Conservation (phyloP, 2,888 invertebrate species). For the Dorcus parallelipipedus region DNA sequence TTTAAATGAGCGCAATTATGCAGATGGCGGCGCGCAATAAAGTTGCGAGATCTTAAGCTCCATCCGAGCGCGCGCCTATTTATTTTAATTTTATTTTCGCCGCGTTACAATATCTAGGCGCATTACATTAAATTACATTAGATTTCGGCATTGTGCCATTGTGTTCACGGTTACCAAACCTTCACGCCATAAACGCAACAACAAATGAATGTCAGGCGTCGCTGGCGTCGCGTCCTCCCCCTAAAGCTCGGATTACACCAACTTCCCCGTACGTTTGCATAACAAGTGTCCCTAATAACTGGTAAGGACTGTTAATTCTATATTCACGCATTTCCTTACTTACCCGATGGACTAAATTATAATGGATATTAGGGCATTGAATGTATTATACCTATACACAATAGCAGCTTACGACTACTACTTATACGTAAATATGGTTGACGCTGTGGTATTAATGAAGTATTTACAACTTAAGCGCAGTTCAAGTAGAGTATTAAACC, state of each 20-base stretch:
- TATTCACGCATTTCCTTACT: slow-evolving; percentile 11
- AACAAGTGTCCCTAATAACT: slow-evolving; percentile 26
- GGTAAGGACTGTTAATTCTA: slow-evolving; percentile 7
- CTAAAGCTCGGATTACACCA: slow-evolving; percentile 27
- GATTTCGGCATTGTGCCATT: slow-evolving; percentile 15
- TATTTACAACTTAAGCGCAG: no score
- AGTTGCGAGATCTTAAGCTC: no score
- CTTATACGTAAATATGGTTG: no score
- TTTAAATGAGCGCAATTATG: no score
- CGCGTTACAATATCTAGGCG: no score
- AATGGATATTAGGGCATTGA: slow-evolving; percentile 7
- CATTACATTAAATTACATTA: no score
- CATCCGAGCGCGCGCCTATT: no score
- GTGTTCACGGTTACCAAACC: slow-evolving; percentile 26
- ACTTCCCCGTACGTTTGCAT: slow-evolving; percentile 31
- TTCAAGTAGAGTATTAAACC: no score
- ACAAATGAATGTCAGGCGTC: slow-evolving; percentile 32
- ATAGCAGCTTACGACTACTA: slow-evolving; percentile 3
- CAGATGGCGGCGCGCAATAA: no score
- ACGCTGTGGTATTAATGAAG: no score
- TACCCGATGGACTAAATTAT: slow-evolving; percentile 5
- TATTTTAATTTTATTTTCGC: no score
- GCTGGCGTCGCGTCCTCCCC: slow-evolving; percentile 18
- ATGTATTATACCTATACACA: slow-evolving; percentile 6
- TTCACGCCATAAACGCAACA: slow-evolving; percentile 32